Conservation (phyloP, 2,888 invertebrate species). For the Eustalomyia histrio region DNA sequence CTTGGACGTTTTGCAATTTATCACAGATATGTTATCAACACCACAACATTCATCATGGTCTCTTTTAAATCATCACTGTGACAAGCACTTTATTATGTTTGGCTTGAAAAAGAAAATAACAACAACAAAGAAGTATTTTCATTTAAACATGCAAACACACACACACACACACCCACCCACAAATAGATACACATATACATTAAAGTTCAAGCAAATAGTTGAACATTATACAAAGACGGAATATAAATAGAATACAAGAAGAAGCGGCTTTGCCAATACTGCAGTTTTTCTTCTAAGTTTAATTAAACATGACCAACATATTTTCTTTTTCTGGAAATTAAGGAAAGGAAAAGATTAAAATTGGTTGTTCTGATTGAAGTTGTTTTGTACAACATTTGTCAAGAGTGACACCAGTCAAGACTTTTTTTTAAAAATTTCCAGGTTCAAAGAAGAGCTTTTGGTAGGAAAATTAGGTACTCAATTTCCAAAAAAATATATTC, state of each 20-base stretch:
- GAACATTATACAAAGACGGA: background rate
- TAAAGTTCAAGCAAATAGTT: background rate
- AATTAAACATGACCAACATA: background rate
- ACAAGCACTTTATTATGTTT: constrained; percentile 63
- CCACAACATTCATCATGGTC: constrained; percentile 62
- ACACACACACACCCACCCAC: too few relatives aligned
- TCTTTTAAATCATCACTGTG: constrained; percentile 64
- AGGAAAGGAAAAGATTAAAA: too few relatives aligned
- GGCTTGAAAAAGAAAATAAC: constrained; percentile 12
- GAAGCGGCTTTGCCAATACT: background rate
- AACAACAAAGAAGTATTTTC: background rate
- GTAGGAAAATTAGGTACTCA: too few relatives aligned
- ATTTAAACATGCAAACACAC: constrained; percentile 6
- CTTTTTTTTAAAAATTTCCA: too few relatives aligned
- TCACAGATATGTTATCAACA: constrained; percentile 62
- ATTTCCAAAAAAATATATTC: too few relatives aligned
- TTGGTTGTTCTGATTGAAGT: too few relatives aligned
- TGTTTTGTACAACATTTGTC: too few relatives aligned
- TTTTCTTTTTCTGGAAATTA: background rate
- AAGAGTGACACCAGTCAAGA: too few relatives aligned
- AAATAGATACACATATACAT: background rate
- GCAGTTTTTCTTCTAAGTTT: background rate
- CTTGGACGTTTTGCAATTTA: constrained; percentile 56
- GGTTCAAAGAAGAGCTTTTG: too few relatives aligned
- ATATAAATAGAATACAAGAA: background rate